Base-by-base conservation (phyloP, 1,140 invertebrate species). In the Drosophila parvula region DNA sequence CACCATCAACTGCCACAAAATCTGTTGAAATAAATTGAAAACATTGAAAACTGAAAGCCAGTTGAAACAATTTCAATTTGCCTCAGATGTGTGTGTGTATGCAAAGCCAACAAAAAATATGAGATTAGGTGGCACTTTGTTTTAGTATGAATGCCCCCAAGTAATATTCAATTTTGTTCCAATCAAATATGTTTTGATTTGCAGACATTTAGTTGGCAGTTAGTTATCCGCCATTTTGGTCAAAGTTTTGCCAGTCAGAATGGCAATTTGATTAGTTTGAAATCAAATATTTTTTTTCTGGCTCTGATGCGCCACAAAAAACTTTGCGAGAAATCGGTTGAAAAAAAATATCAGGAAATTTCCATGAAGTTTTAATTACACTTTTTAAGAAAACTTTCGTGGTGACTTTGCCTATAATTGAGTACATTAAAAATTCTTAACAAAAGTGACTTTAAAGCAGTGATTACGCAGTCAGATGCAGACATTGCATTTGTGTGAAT, bases 261-360 rank as follows among this genome's bases (percentile, higher is more conserved):
- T 78, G 59, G 40, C 70, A 82, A 74, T 82, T 75, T 62, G 63
- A 82, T 78, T 62, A 65, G 69, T 82, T 82, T 40, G 28, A 43
- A 82, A 82, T 22, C 1, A 22, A 22, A 14, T 43, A 28, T 45
- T 41, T 32, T 36, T 53, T 53, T 43, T 51, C 34, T 22, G 10
- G 0, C 47, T 59, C 22, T 14, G 51, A 22, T 16, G 16, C 27
- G 38, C 45, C 59, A 50, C 55, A 56, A 59, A 74, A 73, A 74
- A 73, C 48, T 77, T 74, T 71, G 22, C 28, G 5, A 48, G 22
- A 75, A 79, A 44, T 62, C 57, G 14, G 3, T 38, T 47, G 27
- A 60, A 65, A 78, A 63, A 69, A 53, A 28, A 59, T 60, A 43
- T 57, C 43, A 38, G 10, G 1, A n/a, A 34, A 30, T 47, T 62